Base-by-base conservation (phyloP, 2,888 invertebrate genomes). In the Micropterix aruncella region DNA sequence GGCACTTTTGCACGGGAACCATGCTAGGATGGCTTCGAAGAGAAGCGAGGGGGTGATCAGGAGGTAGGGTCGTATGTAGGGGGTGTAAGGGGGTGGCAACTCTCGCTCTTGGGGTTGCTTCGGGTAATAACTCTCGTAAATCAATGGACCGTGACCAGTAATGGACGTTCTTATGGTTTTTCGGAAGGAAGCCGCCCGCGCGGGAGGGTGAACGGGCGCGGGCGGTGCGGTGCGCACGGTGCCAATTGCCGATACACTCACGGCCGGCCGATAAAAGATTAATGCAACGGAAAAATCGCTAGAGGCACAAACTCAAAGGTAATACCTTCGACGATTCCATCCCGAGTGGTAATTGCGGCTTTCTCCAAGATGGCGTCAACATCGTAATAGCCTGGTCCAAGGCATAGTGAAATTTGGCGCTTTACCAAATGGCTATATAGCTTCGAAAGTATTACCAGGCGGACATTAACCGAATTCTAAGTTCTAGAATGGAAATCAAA, bases 71-170 rank as follows among this genome's bases (percentile, higher is more conserved):
- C n/a, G n/a, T n/a, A n/a, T n/a, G n/a, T n/a, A 27, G 7, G 27
- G 27, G 27, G 27, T 5, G 12, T 5, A 27, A 27, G 27, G 27
- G 9, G 15, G 14, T 9, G 38, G 4, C n/a, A 7, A 5, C n/a
- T 16, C 14, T 12, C 38, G 15, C 38, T 38, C 14, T 4, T 5
- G n/a, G 9, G n/a, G n/a, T 16, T 15, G 38, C 38, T 38, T 14
- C 38, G n/a, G 38, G 38, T 16, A 38, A 38, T 38, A 38, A 38
- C 38, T 38, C 38, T 38, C 16, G 38, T 16, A 15, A 38, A 15
- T 16, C 38, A 38, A 38, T 38, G 38, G 38, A 5, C 38, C 38
- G 38, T 16, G 38, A 38, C 38, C 38, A 38, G 15, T 38, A 38
- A 38, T 16, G 38, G 38, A 12, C 38, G n/a, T 38, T 12, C 16